Percentiles rank a stretch among this genome's conserved stretches.
phyloP scores from a whole-genome alignment of 2,797 vertebrate species.

The Gorsachius magnificus region DNA sequence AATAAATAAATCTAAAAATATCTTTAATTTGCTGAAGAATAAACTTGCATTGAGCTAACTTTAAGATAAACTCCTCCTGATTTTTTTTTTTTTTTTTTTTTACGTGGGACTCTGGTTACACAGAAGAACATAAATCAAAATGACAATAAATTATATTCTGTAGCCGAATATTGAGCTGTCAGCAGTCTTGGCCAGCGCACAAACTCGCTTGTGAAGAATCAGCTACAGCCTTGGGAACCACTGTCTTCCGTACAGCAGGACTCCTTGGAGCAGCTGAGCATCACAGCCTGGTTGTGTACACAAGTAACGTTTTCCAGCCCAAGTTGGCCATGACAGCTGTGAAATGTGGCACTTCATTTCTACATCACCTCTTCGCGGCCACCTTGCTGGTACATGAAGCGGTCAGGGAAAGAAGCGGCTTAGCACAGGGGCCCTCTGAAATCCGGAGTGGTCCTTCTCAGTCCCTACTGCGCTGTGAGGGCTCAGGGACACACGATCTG shows the following conservation, averaged over 20 bases:
- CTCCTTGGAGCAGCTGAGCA: neutral
- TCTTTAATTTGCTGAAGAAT: neutral
- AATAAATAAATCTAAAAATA: neutral
- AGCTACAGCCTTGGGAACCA: neutral
- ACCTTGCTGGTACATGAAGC: neutral
- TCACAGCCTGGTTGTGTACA: neutral
- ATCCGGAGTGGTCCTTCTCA: neutral
- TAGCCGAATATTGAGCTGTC: conserved; percentile 45
- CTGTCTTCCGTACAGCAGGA: neutral
- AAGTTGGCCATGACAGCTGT: neutral
- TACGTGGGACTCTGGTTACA: neutral
- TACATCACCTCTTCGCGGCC: neutral
- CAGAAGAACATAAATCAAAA: conserved; percentile 45
- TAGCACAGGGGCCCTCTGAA: neutral
- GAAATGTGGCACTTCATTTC: neutral
- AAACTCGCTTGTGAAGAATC: conserved; percentile 1
- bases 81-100: neutral
- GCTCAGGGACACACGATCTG: neutral
- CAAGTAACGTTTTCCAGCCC: neutral
- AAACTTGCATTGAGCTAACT: neutral
- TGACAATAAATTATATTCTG: conserved; percentile 45
- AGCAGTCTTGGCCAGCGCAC: neutral
- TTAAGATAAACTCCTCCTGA: neutral
- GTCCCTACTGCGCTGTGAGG: neutral
- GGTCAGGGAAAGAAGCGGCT: neutral